Evolutionary conservation across 1,140 invertebrate genomes (phyloP).

Genomic region (Conopomorpha cramerella): DNA sequence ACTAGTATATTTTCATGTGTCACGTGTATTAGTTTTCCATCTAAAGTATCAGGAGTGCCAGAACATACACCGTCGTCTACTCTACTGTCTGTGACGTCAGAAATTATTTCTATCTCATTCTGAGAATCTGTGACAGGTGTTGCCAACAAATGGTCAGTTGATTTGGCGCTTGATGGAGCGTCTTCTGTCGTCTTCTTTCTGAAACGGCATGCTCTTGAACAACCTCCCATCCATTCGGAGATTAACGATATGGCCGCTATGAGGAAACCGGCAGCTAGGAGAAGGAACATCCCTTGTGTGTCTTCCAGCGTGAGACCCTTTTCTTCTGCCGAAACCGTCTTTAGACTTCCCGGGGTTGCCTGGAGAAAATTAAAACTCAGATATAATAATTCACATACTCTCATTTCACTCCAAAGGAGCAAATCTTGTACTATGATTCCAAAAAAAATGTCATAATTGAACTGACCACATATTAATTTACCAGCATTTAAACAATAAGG

Average conservation of each 20-base stretch:
- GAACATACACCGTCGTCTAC: too few relatives aligned
- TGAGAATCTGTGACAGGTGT: constrained; percentile 10
- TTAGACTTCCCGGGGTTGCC: constrained; percentile 17
- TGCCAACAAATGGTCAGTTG: constrained; percentile 12
- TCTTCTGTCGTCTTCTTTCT: constrained; percentile 17
- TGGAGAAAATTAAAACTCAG: too few relatives aligned
- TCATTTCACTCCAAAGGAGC: too few relatives aligned
- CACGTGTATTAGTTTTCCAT: constrained; percentile 30
- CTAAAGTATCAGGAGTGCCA: constrained; percentile 23
- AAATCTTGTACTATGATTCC: too few relatives aligned
- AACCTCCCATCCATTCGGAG: constrained; percentile 69
- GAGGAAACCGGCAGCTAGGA: constrained; percentile 69
- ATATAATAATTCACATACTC: too few relatives aligned
- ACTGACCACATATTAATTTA: too few relatives aligned
- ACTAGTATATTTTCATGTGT: constrained; percentile 27
- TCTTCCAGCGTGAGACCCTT: constrained; percentile 72
- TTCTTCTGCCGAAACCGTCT: constrained; percentile 62
- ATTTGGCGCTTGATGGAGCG: constrained; percentile 8
- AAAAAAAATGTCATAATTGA: too few relatives aligned
- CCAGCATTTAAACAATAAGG: too few relatives aligned
- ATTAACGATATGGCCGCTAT: constrained; percentile 60
- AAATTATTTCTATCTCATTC: constrained; percentile 5
- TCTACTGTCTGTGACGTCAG: constrained; percentile 13
- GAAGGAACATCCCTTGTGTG: constrained; percentile 78
- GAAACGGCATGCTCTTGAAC: constrained; percentile 58